Percentiles rank a stretch among this genome's conserved stretches.
Conservation (phyloP, 2,797 vertebrate genomes). For the Clangula hyemalis region DNA sequence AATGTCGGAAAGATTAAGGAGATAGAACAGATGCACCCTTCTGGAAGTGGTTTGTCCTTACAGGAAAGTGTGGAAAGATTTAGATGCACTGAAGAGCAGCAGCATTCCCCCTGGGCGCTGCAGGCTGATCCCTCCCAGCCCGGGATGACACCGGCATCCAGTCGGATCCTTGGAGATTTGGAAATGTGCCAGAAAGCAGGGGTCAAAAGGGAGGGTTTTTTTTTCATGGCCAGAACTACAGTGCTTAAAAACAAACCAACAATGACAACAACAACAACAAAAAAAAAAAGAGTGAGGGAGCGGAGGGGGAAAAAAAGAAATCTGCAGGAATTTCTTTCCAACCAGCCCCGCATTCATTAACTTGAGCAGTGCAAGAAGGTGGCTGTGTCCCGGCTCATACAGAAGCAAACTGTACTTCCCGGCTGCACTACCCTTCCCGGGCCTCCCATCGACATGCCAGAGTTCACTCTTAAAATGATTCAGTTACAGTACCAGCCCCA, state of each 20-base stretch:
- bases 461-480: conserved; percentile 61
- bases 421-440: conserved; percentile 6
- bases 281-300: fast-evolving
- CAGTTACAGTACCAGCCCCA: conserved; percentile 64
- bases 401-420: conserved; percentile 41
- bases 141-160: background rate
- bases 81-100: background rate
- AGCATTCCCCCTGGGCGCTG: background rate
- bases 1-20: background rate
- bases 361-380: conserved; percentile 17
- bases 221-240: background rate
- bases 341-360: background rate
- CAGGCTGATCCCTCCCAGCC: background rate
- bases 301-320: background rate
- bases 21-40: background rate
- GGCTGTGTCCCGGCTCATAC: background rate
- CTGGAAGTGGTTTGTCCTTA: background rate
- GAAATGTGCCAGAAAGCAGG: background rate
- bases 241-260: background rate
- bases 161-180: background rate
- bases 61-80: background rate
- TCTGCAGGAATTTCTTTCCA: background rate
- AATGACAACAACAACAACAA: too few relatives aligned
- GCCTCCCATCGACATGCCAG: conserved; percentile 60
- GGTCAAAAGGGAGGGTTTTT: background rate